A percentile compares a stretch with the other conserved stretches of the same genome.
Evolutionary conservation across 2,797 vertebrate species (phyloP).

Genomic region (Gymnopithys bicolor): DNA sequence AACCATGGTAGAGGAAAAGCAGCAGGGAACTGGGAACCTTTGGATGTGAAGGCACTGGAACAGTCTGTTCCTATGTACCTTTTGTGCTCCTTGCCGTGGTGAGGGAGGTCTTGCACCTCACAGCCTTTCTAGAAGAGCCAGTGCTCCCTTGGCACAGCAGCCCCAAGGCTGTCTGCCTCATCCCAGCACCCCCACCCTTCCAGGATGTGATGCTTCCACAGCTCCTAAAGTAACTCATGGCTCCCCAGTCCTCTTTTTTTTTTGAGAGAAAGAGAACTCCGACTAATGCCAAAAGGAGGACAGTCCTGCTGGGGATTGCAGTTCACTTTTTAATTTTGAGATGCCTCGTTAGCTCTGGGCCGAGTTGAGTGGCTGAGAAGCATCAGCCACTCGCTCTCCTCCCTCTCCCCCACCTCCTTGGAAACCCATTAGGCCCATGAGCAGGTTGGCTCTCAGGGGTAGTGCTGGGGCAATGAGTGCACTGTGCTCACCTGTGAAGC

Average conservation of each 20-base stretch:
- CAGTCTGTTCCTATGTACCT: background rate
- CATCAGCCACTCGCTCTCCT: background rate
- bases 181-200: background rate
- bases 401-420: background rate
- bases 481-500: background rate
- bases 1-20: rapidly evolving
- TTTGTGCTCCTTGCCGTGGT: background rate
- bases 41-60: background rate
- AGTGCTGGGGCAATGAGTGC: background rate
- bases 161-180: background rate
- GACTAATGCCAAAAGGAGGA: conserved; percentile 71
- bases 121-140: background rate
- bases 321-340: conserved; percentile 73
- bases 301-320: conserved; percentile 71
- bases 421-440: conserved; percentile 18
- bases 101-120: background rate
- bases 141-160: background rate
- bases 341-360: conserved; percentile 68
- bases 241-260: background rate
- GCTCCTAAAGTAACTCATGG: background rate
- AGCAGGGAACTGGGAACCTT: background rate
- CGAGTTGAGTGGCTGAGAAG: conserved; percentile 54
- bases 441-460: conserved; percentile 10
- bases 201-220: background rate
- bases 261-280: conserved; percentile 41